A percentile compares a stretch with the other conserved stretches of the same genome.
These are phyloP conservation scores for Acanthopleura granulata DNA, from an alignment of 2,888 invertebrate species.

Conservation along the genomic window DNA sequence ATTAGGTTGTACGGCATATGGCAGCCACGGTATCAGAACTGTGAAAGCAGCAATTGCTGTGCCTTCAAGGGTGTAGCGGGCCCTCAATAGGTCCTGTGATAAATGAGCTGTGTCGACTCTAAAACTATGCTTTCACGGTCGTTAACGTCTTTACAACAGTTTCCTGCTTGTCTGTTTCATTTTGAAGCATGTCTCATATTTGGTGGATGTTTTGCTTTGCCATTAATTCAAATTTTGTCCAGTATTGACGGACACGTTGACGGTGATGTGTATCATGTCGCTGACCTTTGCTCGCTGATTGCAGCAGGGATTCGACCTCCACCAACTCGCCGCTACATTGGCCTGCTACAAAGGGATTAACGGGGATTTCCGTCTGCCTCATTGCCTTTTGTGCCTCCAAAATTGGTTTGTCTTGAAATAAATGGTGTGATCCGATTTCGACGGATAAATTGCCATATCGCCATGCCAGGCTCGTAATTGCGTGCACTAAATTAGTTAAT, in stretches of 20 bases:
- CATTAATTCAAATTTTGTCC: neutral
- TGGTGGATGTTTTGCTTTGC: neutral
- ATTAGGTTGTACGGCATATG: too few species aligned
- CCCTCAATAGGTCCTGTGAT: too few species aligned
- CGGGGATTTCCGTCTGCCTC: neutral
- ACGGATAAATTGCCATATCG: neutral
- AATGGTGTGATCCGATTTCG: neutral
- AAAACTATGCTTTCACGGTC: too few species aligned
- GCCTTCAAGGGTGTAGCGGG: too few species aligned
- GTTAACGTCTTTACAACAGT: too few species aligned
- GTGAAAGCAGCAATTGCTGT: too few species aligned
- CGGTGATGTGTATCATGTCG: neutral
- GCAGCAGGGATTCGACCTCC: neutral
- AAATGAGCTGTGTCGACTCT: too few species aligned
- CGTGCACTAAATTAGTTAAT: too few species aligned
- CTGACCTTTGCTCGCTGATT: neutral
- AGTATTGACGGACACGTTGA: neutral
- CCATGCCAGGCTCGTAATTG: neutral
- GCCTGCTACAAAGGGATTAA: conserved; percentile 12
- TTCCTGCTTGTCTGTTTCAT: too few species aligned
- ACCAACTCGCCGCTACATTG: neutral
- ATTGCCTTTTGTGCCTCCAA: neutral
- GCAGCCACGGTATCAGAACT: too few species aligned
- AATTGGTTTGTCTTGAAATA: conserved; percentile 1
- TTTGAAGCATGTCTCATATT: too few species aligned